Evolutionary conservation across 2,797 vertebrate genomes (phyloP).

Genomic region (Chelon auratus): DNA sequence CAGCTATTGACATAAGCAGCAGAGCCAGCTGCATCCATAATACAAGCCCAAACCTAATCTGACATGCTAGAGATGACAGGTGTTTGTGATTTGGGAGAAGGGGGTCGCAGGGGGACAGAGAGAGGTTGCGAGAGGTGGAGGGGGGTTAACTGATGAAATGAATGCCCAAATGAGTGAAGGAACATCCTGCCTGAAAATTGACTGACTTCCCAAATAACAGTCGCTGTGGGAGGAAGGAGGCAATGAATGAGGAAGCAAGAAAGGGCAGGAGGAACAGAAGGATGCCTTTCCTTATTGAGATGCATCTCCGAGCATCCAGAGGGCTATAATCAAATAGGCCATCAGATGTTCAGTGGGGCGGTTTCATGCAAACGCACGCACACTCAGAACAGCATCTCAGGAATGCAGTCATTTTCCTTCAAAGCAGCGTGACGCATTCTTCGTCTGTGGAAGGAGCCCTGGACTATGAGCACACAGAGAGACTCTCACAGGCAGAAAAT

Average conservation of each 20-base stretch:
- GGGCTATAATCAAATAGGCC: conserved; percentile 54
- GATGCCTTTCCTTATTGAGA: conserved; percentile 43
- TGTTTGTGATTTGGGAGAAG: conserved; percentile 59
- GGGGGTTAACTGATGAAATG: conserved; percentile 28
- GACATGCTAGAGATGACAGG: conserved; percentile 53
- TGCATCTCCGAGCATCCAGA: conserved; percentile 33
- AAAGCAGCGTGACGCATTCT: conserved; percentile 42
- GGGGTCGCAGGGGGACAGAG: background rate
- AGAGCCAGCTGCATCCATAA: conserved; percentile 50
- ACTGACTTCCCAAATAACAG: conserved; percentile 18
- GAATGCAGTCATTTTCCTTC: conserved; percentile 60
- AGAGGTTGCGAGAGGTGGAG: background rate
- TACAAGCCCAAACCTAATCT: conserved; percentile 54
- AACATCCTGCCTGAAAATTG: conserved; percentile 24
- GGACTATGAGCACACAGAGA: conserved; percentile 12
- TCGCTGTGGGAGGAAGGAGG: conserved; percentile 17
- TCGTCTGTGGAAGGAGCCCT: background rate
- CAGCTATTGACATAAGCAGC: conserved; percentile 44
- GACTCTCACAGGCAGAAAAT: conserved; percentile 13
- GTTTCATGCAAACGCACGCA: conserved; percentile 26
- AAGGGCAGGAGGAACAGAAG: background rate
- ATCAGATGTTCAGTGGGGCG: conserved; percentile 60
- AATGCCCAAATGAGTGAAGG: conserved; percentile 29
- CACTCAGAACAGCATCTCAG: conserved; percentile 37
- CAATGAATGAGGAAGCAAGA: conserved; percentile 11